Percentiles rank a stretch among this genome's conserved stretches.
Evolutionary conservation across 2,113 vertebrate genomes (phyloP).

Genomic region (Coracopsis vasa): DNA sequence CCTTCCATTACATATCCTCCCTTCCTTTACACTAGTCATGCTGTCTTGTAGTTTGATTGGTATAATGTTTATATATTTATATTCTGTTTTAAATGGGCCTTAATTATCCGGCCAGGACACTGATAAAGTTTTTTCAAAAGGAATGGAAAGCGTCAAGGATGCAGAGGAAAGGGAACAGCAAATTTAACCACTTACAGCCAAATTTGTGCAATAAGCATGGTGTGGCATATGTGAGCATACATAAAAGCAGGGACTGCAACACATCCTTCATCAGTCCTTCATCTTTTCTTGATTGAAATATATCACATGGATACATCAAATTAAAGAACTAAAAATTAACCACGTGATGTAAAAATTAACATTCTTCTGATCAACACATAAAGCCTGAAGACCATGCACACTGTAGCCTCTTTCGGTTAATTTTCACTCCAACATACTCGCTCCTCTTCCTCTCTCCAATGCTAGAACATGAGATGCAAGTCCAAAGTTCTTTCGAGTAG

Average conservation of each 20-base stretch:
- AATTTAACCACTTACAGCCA: background rate
- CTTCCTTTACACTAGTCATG: background rate
- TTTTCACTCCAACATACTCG: background rate
- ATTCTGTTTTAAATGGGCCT: background rate
- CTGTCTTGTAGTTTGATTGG: background rate
- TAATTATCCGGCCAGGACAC: background rate
- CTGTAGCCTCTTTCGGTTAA: background rate
- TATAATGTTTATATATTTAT: background rate
- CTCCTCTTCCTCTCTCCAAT: background rate
- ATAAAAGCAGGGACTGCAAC: background rate
- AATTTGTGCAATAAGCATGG: background rate
- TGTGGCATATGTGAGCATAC: background rate
- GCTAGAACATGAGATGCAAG: background rate
- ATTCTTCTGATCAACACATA: background rate
- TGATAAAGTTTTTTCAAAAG: background rate
- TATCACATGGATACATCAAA: background rate
- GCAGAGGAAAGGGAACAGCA: background rate
- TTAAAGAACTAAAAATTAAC: background rate
- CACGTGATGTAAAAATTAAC: background rate
- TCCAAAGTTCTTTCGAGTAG: background rate
- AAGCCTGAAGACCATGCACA: background rate
- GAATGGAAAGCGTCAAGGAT: background rate
- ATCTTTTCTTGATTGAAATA: conserved; percentile 1
- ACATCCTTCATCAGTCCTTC: background rate
- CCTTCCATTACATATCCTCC: background rate